phyloP scores from a whole-genome alignment of 2,888 invertebrate genomes.

The Drosophila kambysellisi region DNA sequence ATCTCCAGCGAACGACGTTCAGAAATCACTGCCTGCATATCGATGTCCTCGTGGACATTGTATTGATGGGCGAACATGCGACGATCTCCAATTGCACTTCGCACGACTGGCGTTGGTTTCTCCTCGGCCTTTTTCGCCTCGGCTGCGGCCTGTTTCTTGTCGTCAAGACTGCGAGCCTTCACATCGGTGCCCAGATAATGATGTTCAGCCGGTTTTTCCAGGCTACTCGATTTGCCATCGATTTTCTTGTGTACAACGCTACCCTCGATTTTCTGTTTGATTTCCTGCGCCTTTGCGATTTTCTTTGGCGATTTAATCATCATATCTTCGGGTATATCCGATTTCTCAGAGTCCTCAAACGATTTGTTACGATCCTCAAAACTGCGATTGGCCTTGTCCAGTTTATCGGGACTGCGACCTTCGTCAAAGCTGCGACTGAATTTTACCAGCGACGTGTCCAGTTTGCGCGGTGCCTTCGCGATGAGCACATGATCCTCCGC shows the following conservation, averaged over 20 bases:
- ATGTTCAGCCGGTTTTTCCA: slow-evolving; percentile 88
- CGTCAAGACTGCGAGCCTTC: slow-evolving; percentile 89
- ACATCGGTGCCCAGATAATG: slow-evolving; percentile 88
- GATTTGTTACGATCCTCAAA: slow-evolving; percentile 89
- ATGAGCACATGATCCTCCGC: slow-evolving; percentile 91
- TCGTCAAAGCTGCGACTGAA: slow-evolving; percentile 89
- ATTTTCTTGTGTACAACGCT: slow-evolving; percentile 88
- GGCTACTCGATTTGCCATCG: slow-evolving; percentile 88
- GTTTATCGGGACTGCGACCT: slow-evolving; percentile 86
- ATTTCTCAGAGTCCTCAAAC: slow-evolving; percentile 88
- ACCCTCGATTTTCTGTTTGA: slow-evolving; percentile 88
- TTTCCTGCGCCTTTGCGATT: slow-evolving; percentile 87
- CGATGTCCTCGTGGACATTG: slow-evolving; percentile 85
- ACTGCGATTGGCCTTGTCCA: slow-evolving; percentile 87
- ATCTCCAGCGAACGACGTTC: slow-evolving; percentile 88
- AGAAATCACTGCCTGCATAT: slow-evolving; percentile 88
- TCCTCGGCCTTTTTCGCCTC: slow-evolving; percentile 85
- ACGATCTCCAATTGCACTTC: slow-evolving; percentile 82
- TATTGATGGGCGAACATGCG: slow-evolving; percentile 84
- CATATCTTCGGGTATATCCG: slow-evolving; percentile 85
- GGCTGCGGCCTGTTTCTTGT: slow-evolving; percentile 85
- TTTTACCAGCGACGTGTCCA: slow-evolving; percentile 87
- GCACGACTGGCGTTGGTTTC: slow-evolving; percentile 75
- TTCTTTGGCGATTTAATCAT: slow-evolving; percentile 87
- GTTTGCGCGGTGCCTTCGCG: slow-evolving; percentile 90